Base-by-base conservation (phyloP, 2,113 vertebrate species). In the Theristicus caerulescens region DNA sequence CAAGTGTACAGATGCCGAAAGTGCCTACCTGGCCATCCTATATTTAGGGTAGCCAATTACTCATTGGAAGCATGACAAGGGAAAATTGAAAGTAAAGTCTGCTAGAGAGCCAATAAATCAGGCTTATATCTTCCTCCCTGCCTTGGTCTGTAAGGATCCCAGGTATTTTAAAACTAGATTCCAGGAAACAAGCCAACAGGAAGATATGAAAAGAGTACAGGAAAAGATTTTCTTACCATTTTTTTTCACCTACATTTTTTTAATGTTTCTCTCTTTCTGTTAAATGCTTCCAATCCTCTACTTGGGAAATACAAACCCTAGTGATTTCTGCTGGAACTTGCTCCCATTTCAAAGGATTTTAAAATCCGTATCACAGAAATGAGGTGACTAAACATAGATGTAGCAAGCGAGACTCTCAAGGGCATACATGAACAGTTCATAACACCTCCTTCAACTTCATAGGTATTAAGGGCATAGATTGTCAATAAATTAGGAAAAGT, bases 51-150 rank as follows among this genome's bases (percentile, higher is more conserved):
- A 64, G 29, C 17, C 18, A 93, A n/a, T 81, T 78, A 58, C n/a
- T 92, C 46, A 72, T 11, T 71, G 55, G 49, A 84, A 92, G 96
- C 47, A 58, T 42, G 66, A 71, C 66, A 91, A 81, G 40, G 34
- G 51, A 91, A 96, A 89, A 94, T 92, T 86, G 86, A 94, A 96
- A 95, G 54, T 57, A 93, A 90, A 94, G 13, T 80, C 42, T 92
- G n/a, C 52, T 59, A 89, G 61, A 89, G 20, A 92, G 42, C 24
- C 42, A 58, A 93, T 91, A 95, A 91, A 94, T 91, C 61, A 94
- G 44, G 31, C 7, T 85, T 95, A 29, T 64, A 74, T 83, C 62
- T 95, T 84, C 21, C 36, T 91, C 14, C 20, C 6, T 81, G 26
- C 10, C 19, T 73, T 58, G 25, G 42, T 47, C 42, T 76, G 12